These are phyloP conservation scores for Vombatus ursinus DNA, from an alignment of 2,113 vertebrate species.

Conservation along the genomic window DNA sequence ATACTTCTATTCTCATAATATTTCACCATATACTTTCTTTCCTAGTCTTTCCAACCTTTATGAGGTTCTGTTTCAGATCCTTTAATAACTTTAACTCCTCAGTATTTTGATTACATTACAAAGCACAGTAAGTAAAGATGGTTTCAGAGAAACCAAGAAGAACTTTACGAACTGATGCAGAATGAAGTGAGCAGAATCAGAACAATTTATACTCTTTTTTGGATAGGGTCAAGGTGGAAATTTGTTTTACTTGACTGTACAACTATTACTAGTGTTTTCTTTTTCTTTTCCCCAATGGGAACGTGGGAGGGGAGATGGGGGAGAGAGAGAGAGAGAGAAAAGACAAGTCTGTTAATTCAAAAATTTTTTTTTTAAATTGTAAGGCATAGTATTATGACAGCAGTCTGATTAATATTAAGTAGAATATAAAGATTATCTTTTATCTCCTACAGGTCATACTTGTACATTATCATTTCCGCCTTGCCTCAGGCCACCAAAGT, in stretches of 20 bases:
- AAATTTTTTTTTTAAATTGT: not conserved
- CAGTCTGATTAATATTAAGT: not conserved
- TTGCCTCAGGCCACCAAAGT: not conserved
- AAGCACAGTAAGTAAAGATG: not conserved
- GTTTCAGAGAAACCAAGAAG: not conserved
- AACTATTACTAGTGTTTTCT: not conserved
- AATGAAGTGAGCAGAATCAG: not conserved
- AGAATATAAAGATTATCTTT: not conserved
- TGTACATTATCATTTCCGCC: not conserved
- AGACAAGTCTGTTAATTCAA: not conserved
- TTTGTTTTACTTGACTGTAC: not conserved
- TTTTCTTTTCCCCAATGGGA: too few relatives aligned
- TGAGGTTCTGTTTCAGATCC: conserved; percentile 22
- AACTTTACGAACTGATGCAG: not conserved
- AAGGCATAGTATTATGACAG: conserved; percentile 6
- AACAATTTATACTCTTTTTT: not conserved
- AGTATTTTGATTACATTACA: conserved; percentile 18
- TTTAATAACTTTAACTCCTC: conserved; percentile 30
- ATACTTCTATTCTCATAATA: not conserved
- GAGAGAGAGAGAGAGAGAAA: too few relatives aligned
- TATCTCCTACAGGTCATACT: not conserved
- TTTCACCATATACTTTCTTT: conserved; percentile 16
- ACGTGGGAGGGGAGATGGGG: not conserved
- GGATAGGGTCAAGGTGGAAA: not conserved
- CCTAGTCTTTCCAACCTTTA: not conserved